Conservation (phyloP, 2,888 invertebrate genomes). For the Lydus trimaculatus region DNA sequence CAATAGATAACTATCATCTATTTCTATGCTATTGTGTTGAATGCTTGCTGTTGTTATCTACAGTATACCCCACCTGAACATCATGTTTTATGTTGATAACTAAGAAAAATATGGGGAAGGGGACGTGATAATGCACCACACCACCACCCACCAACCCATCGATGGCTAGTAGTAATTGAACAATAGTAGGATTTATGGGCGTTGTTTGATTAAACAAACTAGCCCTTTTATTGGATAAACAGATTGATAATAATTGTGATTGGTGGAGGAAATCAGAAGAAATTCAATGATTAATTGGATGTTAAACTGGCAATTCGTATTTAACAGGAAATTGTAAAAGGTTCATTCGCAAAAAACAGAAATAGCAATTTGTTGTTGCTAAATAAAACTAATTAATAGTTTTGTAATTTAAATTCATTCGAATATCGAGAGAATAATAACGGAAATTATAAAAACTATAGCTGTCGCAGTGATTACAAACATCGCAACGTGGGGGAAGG, state of each 20-base stretch:
- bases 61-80: not conserved
- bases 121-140: not conserved
- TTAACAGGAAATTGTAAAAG: not conserved
- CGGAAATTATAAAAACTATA: too few species aligned
- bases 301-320: not conserved
- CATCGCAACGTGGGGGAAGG: too few species aligned
- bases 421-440: too few species aligned
- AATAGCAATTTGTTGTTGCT: too few species aligned
- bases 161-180: not conserved
- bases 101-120: not conserved
- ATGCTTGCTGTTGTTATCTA: not conserved
- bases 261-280: not conserved
- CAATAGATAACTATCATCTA: too few species aligned
- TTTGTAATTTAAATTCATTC: too few species aligned
- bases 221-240: not conserved
- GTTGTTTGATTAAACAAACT: not conserved
- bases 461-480: too few species aligned
- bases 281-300: not conserved
- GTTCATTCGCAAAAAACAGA: too few species aligned
- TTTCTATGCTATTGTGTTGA: too few species aligned
- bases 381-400: too few species aligned
- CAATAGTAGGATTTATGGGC: not conserved
- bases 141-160: too few species aligned
- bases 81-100: too few species aligned
- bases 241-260: not conserved